These are phyloP conservation scores for Cryptus armator DNA, from an alignment of 2,888 invertebrate species.

Conservation along the genomic window DNA sequence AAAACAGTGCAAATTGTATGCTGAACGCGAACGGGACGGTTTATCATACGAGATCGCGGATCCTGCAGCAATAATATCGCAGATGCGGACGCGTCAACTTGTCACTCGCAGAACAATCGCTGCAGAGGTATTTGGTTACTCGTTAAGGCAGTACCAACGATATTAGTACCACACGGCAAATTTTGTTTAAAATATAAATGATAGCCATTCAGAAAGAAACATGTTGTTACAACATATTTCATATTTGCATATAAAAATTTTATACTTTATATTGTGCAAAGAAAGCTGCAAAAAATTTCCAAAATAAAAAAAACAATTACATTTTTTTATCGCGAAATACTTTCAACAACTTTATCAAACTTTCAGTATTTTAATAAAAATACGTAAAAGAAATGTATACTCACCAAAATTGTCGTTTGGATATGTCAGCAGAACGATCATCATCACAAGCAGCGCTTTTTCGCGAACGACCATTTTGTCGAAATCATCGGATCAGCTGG, in stretches of 20 bases:
- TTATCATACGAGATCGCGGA: too few species aligned
- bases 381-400: conserved; percentile 59
- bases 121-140: background rate
- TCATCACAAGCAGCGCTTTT: conserved; percentile 79
- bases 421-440: conserved; percentile 82
- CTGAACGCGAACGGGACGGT: too few species aligned
- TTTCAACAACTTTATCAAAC: too few species aligned
- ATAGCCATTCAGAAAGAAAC: background rate
- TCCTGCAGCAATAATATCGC: too few species aligned
- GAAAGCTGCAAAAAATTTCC: too few species aligned
- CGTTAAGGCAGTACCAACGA: background rate
- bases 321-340: too few species aligned
- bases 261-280: too few species aligned
- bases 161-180: background rate
- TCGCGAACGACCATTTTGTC: conserved; percentile 83
- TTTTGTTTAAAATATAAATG: conserved; percentile 1
- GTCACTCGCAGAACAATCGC: conserved; percentile 5
- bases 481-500: conserved; percentile 80
- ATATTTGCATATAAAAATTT: too few species aligned
- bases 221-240: background rate
- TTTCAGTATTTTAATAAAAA: too few species aligned
- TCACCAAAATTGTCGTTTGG: conserved; percentile 83
- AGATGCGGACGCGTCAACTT: background rate
- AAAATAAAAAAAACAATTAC: too few species aligned
- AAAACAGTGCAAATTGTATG: too few species aligned